A percentile compares a stretch with the other conserved stretches of the same genome.
These are phyloP conservation scores for Oxygymnocypris stewartii DNA, from an alignment of 2,113 vertebrate species.

Conservation along the genomic window DNA sequence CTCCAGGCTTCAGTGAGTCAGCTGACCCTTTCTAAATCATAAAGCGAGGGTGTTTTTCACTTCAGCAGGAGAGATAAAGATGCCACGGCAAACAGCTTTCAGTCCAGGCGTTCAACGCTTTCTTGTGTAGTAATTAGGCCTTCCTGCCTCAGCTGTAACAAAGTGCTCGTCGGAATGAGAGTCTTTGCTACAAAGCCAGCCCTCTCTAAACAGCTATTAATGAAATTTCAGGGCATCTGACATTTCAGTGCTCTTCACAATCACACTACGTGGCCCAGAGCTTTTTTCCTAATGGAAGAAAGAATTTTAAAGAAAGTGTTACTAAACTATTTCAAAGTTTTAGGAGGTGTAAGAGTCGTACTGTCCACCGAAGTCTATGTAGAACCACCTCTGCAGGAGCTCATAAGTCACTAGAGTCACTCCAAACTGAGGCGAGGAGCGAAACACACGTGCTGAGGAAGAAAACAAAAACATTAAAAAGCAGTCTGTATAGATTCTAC, in stretches of 20 bases:
- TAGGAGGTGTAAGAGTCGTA: constrained; percentile 59
- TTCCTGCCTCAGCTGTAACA: constrained; percentile 46
- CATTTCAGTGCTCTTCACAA: constrained; percentile 44
- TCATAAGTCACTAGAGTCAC: no score
- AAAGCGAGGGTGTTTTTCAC: constrained; percentile 55
- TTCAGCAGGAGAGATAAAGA: constrained; percentile 32
- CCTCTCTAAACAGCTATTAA: constrained; percentile 52
- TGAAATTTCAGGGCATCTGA: constrained; percentile 49
- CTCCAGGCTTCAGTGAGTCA: constrained; percentile 52
- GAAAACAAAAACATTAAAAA: constrained; percentile 23
- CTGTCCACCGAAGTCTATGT: no score
- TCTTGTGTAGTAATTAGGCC: constrained; percentile 41
- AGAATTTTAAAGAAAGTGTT: constrained; percentile 7
- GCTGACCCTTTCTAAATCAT: constrained; percentile 56
- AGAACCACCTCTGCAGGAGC: no score
- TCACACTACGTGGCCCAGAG: constrained; percentile 34
- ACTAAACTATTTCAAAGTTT: background rate
- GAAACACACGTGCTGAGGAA: no score
- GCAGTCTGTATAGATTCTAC: background rate
- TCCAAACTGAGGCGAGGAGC: no score
- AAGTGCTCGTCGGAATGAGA: constrained; percentile 42
- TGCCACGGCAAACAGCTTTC: constrained; percentile 43
- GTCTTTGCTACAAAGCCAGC: constrained; percentile 49
- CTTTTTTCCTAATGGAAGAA: constrained; percentile 46
- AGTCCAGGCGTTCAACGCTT: constrained; percentile 43